phyloP scores from a whole-genome alignment of 2,113 vertebrate genomes.

The Antennarius striatus region DNA sequence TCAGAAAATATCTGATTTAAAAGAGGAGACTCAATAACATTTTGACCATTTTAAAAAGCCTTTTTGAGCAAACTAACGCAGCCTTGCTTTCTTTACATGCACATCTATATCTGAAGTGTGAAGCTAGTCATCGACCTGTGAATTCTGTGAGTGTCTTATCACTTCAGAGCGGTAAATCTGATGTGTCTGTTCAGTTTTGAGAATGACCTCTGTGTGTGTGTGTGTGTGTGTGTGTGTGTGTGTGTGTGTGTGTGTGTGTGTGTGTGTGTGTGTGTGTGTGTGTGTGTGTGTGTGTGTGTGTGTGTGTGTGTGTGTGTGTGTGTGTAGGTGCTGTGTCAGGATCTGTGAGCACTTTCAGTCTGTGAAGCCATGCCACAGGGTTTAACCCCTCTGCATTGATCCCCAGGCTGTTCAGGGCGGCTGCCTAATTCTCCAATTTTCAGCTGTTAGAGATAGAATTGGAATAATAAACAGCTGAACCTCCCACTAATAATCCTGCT shows the following conservation, averaged over 20 bases:
- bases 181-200: conserved; percentile 76
- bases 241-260: conserved; percentile 46
- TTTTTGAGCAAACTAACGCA: conserved; percentile 3
- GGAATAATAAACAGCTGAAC: conserved; percentile 86
- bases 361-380: conserved; percentile 69
- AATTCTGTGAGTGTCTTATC: conserved; percentile 69
- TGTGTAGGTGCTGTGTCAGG: conserved; percentile 60
- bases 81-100: conserved; percentile 34
- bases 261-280: conserved; percentile 47
- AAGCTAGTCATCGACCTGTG: conserved; percentile 53
- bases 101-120: conserved; percentile 32
- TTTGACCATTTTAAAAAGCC: neutral
- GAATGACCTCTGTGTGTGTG: conserved; percentile 64
- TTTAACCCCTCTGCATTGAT: conserved; percentile 76
- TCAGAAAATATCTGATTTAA: conserved; percentile 14
- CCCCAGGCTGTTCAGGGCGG: conserved; percentile 61
- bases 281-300: conserved; percentile 34
- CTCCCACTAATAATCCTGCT: conserved; percentile 77
- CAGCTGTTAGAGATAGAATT: conserved; percentile 84
- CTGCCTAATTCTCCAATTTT: conserved; percentile 81
- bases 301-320: conserved; percentile 34
- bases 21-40: conserved; percentile 1
- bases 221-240: conserved; percentile 37
- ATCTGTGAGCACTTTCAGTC: conserved; percentile 56
- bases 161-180: conserved; percentile 74